Percentiles rank a stretch among this genome's conserved stretches.
phyloP scores from a whole-genome alignment of 2,797 vertebrate genomes.

The Manis pentadactyla region DNA sequence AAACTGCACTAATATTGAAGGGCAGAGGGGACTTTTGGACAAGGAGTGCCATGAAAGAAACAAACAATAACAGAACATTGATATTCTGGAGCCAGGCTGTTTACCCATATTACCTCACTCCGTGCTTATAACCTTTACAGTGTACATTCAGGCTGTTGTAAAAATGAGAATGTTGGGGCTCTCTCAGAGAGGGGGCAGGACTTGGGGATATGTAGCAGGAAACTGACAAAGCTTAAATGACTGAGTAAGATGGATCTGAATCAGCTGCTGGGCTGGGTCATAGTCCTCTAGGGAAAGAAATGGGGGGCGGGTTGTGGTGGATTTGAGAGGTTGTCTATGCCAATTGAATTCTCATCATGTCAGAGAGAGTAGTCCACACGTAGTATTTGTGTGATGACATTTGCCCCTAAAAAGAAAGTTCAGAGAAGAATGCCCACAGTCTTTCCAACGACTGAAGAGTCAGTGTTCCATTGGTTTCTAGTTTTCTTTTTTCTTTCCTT shows the following conservation, averaged over 20 bases:
- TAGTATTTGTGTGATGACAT: not conserved
- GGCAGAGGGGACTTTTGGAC: not conserved
- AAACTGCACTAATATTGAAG: not conserved
- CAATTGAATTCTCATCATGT: not conserved
- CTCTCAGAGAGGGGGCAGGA: not conserved
- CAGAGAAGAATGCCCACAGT: not conserved
- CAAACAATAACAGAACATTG: not conserved
- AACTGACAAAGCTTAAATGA: not conserved
- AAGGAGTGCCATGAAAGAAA: not conserved
- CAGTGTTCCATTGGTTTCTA: not conserved
- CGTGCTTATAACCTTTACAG: not conserved
- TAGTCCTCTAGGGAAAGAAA: not conserved
- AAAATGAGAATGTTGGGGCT: not conserved
- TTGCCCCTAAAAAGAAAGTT: not conserved
- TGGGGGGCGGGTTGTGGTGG: not conserved
- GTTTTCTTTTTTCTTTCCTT: too few species aligned
- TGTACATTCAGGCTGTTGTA: not conserved
- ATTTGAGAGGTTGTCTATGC: not conserved
- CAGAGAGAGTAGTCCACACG: not conserved
- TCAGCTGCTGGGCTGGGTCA: not conserved
- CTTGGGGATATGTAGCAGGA: not conserved
- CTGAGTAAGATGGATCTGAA: not conserved
- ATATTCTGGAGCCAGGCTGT: not conserved
- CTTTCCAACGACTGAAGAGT: constrained; percentile 2
- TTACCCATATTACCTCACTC: not conserved